Evolutionary conservation across 2,113 vertebrate genomes (phyloP).

Genomic region (Anthoscopus minutus): DNA sequence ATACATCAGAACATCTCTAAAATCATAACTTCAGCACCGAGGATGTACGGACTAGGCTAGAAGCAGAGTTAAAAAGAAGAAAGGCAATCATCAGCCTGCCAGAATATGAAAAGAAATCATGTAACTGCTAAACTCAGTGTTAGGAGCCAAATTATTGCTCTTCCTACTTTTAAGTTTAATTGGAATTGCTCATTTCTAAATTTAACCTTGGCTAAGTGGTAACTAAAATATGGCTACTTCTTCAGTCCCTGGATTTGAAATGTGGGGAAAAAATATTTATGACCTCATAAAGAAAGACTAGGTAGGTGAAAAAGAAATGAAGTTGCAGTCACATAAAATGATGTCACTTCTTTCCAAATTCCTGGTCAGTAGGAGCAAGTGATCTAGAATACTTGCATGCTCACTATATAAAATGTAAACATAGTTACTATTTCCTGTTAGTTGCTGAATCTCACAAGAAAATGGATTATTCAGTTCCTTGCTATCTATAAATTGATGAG

Average conservation of each 20-base stretch:
- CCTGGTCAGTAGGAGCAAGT: not conserved
- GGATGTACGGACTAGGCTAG: not conserved
- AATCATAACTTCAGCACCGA: not conserved
- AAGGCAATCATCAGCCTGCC: not conserved
- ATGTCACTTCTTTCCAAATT: not conserved
- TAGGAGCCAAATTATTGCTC: not conserved
- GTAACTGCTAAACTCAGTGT: not conserved
- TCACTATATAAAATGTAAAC: not conserved
- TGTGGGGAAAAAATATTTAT: constrained; percentile 15
- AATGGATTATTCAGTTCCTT: not conserved
- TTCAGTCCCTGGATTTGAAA: not conserved
- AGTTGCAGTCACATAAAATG: not conserved
- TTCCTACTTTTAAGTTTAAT: constrained; percentile 6
- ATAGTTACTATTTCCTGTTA: not conserved
- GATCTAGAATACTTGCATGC: not conserved
- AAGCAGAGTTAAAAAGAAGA: not conserved
- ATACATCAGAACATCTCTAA: not conserved
- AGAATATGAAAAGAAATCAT: not conserved
- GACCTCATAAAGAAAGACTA: constrained; percentile 6
- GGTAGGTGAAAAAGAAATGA: not conserved
- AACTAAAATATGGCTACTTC: not conserved
- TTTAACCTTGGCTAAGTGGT: not conserved
- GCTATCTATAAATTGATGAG: not conserved
- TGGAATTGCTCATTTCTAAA: not conserved
- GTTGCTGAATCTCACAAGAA: not conserved